Conservation (phyloP, 2,113 vertebrate species). For the Strigops habroptila region DNA sequence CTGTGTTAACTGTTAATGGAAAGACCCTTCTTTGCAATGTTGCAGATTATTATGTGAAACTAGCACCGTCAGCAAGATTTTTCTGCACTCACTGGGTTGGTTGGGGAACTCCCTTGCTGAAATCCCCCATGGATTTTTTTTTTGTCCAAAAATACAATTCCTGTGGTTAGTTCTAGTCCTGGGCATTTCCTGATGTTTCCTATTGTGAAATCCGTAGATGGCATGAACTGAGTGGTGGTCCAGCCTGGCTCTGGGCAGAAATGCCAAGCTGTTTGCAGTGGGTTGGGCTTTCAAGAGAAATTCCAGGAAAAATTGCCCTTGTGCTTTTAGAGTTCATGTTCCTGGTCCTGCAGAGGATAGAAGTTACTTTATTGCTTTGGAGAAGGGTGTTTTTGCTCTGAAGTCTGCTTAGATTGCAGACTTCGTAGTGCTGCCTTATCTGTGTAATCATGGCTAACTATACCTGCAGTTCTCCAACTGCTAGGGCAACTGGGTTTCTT, state of each 20-base stretch:
- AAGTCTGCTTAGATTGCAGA: not conserved
- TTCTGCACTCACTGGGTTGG: not conserved
- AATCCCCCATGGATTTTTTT: not conserved
- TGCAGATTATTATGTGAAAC: not conserved
- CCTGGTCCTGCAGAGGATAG: not conserved
- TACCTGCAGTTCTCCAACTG: not conserved
- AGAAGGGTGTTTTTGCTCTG: not conserved
- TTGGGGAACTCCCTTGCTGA: not conserved
- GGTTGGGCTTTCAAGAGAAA: not conserved
- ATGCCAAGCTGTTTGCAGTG: not conserved
- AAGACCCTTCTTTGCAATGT: not conserved
- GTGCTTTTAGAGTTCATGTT: not conserved
- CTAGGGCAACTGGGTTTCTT: not conserved
- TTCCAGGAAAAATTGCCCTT: not conserved
- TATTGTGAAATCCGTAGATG: not conserved
- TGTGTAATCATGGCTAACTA: accelerated
- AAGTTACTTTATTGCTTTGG: not conserved
- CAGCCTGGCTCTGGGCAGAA: not conserved
- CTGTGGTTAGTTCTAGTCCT: not conserved
- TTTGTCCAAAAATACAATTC: not conserved
- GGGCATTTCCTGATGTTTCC: not conserved
- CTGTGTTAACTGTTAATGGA: not conserved
- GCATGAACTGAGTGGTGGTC: not conserved
- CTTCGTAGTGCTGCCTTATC: not conserved
- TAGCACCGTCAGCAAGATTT: not conserved